A percentile compares a stretch with the other conserved stretches of the same genome.
These are phyloP conservation scores for Sycobia sp. DNA, from an alignment of 1,140 invertebrate species.

Conservation along the genomic window DNA sequence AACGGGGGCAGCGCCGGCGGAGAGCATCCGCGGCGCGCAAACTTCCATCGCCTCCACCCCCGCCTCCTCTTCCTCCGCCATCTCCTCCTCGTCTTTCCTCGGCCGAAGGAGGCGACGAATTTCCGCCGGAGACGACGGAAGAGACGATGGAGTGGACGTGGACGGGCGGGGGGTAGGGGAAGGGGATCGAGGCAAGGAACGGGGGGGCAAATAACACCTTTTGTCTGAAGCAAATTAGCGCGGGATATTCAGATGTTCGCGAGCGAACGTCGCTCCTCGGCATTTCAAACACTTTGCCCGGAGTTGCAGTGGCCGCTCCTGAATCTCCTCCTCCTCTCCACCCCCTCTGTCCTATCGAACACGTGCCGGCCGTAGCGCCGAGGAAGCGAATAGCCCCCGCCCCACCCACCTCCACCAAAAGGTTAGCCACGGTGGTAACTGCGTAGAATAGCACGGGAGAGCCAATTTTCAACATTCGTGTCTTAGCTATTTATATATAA, in stretches of 20 bases:
- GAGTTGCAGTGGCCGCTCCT: background rate
- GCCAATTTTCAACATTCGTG: no score
- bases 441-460: no score
- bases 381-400: no score
- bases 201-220: constrained; percentile 53
- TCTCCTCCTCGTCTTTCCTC: constrained; percentile 19
- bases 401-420: no score
- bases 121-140: constrained; percentile 31
- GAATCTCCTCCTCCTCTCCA: background rate
- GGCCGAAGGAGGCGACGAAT: constrained; percentile 24
- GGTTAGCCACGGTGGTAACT: no score
- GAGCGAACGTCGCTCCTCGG: constrained; percentile 32
- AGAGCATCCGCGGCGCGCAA: constrained; percentile 36
- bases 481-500: no score
- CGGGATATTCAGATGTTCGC: constrained; percentile 50
- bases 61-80: no score
- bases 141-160: background rate
- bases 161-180: no score
- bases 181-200: background rate
- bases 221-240: constrained; percentile 52
- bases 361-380: no score
- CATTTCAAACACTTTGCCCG: constrained; percentile 43
- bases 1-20: background rate
- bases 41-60: no score
- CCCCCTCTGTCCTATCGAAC: no score